Evolutionary conservation across 2,113 vertebrate species (phyloP).

Genomic region (Oryzias melastigma): DNA sequence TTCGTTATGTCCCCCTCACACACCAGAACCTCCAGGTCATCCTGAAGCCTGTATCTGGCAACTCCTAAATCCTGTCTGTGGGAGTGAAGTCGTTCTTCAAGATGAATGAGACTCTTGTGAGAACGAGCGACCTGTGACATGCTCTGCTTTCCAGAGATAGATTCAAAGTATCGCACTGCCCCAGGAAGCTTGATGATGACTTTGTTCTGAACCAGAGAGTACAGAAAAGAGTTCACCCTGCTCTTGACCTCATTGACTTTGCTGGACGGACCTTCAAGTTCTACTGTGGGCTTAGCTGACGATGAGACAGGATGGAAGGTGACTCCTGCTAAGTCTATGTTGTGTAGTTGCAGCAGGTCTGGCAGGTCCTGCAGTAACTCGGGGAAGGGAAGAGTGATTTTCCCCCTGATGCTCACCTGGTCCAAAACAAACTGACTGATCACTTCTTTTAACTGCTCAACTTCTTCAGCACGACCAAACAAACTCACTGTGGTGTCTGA

Average conservation of each 20-base stretch:
- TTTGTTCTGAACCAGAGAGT: slow-evolving; percentile 34
- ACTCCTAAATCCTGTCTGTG: background rate
- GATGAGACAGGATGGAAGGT: slow-evolving; percentile 19
- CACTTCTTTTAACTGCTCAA: slow-evolving; percentile 31
- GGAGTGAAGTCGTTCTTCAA: slow-evolving; percentile 8
- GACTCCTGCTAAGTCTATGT: slow-evolving; percentile 35
- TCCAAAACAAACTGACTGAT: slow-evolving; percentile 40
- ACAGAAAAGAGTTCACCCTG: slow-evolving; percentile 30
- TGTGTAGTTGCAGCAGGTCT: slow-evolving; percentile 35
- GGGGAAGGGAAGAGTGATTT: slow-evolving; percentile 31
- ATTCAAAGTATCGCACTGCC: slow-evolving; percentile 47
- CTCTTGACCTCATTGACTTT: slow-evolving; percentile 42
- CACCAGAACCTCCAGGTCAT: slow-evolving; percentile 46
- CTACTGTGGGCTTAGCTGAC: slow-evolving; percentile 14
- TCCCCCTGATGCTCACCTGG: slow-evolving; percentile 13
- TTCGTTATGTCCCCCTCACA: slow-evolving; percentile 64
- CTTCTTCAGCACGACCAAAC: slow-evolving; percentile 40
- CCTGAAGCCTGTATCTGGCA: slow-evolving; percentile 34
- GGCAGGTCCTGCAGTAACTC: slow-evolving; percentile 35
- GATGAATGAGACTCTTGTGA: slow-evolving; percentile 48
- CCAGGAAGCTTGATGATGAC: slow-evolving; percentile 50
- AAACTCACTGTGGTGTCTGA: slow-evolving; percentile 10
- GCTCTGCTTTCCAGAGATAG: slow-evolving; percentile 27
- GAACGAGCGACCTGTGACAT: slow-evolving; percentile 25
- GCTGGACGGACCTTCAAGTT: slow-evolving; percentile 38